phyloP scores from a whole-genome alignment of 2,888 invertebrate species.

The Diarsia dahlii region DNA sequence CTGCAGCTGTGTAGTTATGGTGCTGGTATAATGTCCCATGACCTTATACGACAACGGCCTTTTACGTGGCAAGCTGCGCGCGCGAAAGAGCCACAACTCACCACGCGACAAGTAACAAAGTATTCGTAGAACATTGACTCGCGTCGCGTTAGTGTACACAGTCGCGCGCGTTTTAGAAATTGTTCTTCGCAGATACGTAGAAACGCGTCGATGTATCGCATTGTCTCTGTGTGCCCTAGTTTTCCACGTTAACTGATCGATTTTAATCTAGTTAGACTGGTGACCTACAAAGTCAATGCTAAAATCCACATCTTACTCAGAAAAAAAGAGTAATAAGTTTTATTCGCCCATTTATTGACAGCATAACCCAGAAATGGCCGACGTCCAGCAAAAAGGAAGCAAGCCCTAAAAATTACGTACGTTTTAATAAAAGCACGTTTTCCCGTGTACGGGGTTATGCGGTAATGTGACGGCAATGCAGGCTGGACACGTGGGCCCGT shows the following conservation, averaged over 20 bases:
- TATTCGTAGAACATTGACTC: background rate
- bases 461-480: constrained; percentile 63
- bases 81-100: no score
- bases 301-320: background rate
- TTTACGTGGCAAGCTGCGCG: no score
- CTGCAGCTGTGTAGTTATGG: no score
- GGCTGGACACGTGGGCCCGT: constrained; percentile 64
- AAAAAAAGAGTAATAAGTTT: constrained; percentile 25
- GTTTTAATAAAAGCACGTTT: constrained; percentile 65
- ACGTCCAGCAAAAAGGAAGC: constrained; percentile 25
- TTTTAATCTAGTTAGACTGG: background rate
- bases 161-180: background rate
- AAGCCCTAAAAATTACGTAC: constrained; percentile 49
- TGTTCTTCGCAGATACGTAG: background rate
- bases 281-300: background rate
- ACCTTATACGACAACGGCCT: no score
- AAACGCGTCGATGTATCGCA: background rate
- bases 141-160: background rate
- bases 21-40: no score
- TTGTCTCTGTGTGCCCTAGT: background rate
- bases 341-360: constrained; percentile 43
- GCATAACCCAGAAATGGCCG: constrained; percentile 20
- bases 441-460: constrained; percentile 50
- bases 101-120: background rate
- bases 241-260: background rate